These are phyloP conservation scores for Anodontia alba DNA, from an alignment of 2,888 invertebrate species.

Conservation along the genomic window DNA sequence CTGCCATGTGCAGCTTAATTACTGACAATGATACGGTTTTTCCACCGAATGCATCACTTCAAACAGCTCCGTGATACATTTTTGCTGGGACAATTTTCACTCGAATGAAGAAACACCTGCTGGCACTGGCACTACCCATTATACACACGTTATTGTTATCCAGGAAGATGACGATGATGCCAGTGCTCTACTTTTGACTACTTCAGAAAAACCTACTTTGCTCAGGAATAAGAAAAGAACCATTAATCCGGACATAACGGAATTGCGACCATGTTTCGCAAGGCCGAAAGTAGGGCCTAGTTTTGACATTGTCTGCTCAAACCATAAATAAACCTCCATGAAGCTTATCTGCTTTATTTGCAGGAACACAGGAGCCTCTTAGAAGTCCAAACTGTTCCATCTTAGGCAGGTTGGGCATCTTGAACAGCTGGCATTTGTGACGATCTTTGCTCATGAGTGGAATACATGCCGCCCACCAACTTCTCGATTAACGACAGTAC, in stretches of 20 bases:
- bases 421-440: conserved; percentile 14
- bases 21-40: no score
- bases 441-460: conserved; percentile 17
- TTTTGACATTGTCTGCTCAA: no score
- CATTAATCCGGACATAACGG: neutral
- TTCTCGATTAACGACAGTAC: neutral
- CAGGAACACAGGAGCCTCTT: neutral
- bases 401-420: conserved; percentile 10
- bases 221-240: neutral
- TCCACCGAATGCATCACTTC: neutral
- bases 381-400: conserved; percentile 1
- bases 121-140: neutral
- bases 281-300: neutral
- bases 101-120: conserved; percentile 14
- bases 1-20: no score
- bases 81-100: conserved; percentile 59
- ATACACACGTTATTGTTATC: neutral
- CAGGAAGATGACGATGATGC: neutral
- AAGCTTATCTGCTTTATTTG: neutral
- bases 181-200: neutral
- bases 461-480: conserved; percentile 38
- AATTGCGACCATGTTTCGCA: neutral
- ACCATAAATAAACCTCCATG: no score
- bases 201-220: neutral
- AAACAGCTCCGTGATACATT: conserved; percentile 40